These are phyloP conservation scores for Brachycybe producta DNA, from an alignment of 2,888 invertebrate species.

Conservation along the genomic window DNA sequence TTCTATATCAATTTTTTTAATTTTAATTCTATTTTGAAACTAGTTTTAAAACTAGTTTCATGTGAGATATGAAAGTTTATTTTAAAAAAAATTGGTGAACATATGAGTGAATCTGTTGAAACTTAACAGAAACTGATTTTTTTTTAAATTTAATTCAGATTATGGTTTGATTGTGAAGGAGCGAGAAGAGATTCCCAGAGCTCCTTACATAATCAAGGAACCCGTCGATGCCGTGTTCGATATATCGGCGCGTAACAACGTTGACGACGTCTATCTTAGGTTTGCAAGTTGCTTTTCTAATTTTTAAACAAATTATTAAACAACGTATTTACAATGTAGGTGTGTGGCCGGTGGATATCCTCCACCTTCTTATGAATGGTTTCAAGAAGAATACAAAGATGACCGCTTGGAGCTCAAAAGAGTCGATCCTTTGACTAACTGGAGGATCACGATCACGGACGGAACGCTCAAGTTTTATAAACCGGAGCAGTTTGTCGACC, in stretches of 20 bases:
- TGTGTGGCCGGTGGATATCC: slow-evolving; percentile 55
- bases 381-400: slow-evolving; percentile 69
- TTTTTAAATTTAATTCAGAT: slow-evolving; percentile 41
- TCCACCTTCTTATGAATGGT: slow-evolving; percentile 80
- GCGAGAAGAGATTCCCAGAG: slow-evolving; percentile 64
- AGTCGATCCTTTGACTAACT: slow-evolving; percentile 62
- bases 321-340: slow-evolving; percentile 31
- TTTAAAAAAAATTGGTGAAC: no score
- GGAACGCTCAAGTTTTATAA: slow-evolving; percentile 77
- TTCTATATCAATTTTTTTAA: no score
- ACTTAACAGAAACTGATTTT: background rate
- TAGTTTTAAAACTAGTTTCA: slow-evolving; percentile 1
- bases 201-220: slow-evolving; percentile 77
- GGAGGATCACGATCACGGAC: slow-evolving; percentile 73
- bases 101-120: no score
- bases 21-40: no score
- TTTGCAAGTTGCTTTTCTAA: slow-evolving; percentile 28
- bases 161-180: slow-evolving; percentile 75
- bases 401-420: slow-evolving; percentile 54
- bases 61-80: background rate
- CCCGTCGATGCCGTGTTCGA: slow-evolving; percentile 74
- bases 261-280: slow-evolving; percentile 59
- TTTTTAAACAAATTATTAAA: background rate
- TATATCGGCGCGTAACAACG: slow-evolving; percentile 51
- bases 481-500: slow-evolving; percentile 64